These are phyloP conservation scores for Thalassarche chlororhynchos DNA, from an alignment of 2,113 vertebrate species.

Conservation along the genomic window DNA sequence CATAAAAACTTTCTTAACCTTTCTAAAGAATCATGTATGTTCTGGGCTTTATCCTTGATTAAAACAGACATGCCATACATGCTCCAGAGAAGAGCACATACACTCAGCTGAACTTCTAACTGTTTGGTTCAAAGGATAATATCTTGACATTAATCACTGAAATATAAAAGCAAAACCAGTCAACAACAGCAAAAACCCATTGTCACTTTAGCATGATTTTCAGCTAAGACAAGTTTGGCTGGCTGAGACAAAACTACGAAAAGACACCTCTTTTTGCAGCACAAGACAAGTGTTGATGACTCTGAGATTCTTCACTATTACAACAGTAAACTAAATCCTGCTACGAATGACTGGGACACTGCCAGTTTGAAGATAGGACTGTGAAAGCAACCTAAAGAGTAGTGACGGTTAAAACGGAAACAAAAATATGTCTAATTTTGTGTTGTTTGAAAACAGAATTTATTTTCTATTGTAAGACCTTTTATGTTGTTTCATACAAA, in stretches of 20 bases:
- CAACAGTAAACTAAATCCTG: neutral
- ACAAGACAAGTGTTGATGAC: neutral
- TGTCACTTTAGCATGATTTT: neutral
- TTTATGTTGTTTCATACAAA: neutral
- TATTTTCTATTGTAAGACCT: neutral
- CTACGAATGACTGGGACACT: accelerated
- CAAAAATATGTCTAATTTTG: neutral
- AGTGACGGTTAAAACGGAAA: neutral
- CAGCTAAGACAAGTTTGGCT: neutral
- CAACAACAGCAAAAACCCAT: neutral
- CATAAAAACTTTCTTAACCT: neutral
- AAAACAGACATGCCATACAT: neutral
- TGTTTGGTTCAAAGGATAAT: neutral
- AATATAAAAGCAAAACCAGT: neutral
- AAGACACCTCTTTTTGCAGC: neutral
- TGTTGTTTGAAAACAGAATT: neutral
- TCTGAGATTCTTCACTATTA: neutral
- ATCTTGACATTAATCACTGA: neutral
- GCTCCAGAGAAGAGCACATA: neutral
- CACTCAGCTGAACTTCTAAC: neutral
- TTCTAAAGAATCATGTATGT: neutral
- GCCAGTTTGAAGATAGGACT: neutral
- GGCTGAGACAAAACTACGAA: neutral
- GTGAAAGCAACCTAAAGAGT: neutral
- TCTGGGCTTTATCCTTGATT: neutral